Evolutionary conservation across 2,888 invertebrate genomes (phyloP).

Genomic region (Lasioglossum villosulum): DNA sequence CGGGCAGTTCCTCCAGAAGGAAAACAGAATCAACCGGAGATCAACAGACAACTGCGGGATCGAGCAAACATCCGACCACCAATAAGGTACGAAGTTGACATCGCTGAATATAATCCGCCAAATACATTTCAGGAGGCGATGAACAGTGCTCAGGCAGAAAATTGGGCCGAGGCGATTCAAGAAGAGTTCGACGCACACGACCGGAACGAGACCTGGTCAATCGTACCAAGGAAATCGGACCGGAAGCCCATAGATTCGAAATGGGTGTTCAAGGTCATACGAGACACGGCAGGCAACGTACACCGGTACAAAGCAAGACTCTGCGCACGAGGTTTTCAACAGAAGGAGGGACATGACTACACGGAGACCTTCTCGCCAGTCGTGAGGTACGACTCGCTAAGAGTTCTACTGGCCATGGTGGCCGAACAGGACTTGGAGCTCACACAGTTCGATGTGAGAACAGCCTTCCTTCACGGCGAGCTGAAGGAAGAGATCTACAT

Average conservation of each 20-base stretch:
- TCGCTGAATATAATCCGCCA: background rate
- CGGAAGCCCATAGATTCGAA: constrained; percentile 4
- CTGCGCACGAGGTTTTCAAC: background rate
- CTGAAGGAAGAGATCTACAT: background rate
- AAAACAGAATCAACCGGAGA: too few species aligned
- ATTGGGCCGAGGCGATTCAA: background rate
- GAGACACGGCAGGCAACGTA: background rate
- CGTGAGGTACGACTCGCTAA: constrained; percentile 19
- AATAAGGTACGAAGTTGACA: background rate
- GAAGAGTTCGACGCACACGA: background rate
- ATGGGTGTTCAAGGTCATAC: constrained; percentile 10
- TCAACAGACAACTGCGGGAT: too few species aligned
- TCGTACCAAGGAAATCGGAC: background rate
- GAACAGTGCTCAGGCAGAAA: too few species aligned
- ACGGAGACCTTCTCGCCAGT: constrained; percentile 19
- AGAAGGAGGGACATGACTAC: background rate
- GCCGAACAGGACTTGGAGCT: background rate
- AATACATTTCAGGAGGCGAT: background rate
- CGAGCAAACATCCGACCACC: too few species aligned
- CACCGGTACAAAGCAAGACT: too few species aligned
- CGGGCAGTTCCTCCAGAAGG: background rate
- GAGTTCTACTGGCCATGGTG: background rate
- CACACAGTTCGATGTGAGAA: constrained; percentile 6
- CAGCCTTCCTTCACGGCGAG: background rate
- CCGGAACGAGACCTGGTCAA: background rate